These are phyloP conservation scores for Onychostoma macrolepis DNA, from an alignment of 2,113 vertebrate species.

Conservation along the genomic window DNA sequence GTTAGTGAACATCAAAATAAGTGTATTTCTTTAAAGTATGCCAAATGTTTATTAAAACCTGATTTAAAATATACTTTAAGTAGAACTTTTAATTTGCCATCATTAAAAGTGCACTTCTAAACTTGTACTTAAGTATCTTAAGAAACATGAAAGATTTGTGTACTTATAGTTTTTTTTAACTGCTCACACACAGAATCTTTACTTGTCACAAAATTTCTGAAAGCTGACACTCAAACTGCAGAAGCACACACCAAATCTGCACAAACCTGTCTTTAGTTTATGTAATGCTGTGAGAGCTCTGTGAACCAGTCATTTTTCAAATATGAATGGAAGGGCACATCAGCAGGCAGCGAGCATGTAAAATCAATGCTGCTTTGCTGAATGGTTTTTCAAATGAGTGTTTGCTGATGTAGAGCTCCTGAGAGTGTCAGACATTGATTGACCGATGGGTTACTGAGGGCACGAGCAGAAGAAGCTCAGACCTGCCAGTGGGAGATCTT, in stretches of 20 bases:
- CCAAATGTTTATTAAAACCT: background rate
- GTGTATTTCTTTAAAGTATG: background rate
- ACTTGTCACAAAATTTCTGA: too few species aligned
- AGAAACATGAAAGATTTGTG: too few species aligned
- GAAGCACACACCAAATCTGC: too few species aligned
- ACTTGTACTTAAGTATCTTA: too few species aligned
- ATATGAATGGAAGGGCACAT: constrained; percentile 22
- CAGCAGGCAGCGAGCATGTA: constrained; percentile 41
- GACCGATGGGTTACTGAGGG: constrained; percentile 33
- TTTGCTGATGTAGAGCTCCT: constrained; percentile 54
- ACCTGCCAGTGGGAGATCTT: background rate
- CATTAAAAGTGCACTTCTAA: too few species aligned
- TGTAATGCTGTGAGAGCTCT: background rate
- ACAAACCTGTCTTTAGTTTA: background rate
- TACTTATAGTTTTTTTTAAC: too few species aligned
- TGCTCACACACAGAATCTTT: too few species aligned
- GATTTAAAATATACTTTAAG: too few species aligned
- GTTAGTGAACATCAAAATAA: background rate
- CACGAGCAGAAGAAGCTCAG: background rate
- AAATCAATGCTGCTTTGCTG: constrained; percentile 62
- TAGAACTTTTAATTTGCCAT: too few species aligned
- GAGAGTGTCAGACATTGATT: constrained; percentile 28
- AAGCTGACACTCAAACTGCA: too few species aligned
- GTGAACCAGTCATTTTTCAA: constrained; percentile 43
- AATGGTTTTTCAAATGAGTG: constrained; percentile 48